Base-by-base conservation (phyloP, 2,113 vertebrate species). In the Eptesicus fuscus region DNA sequence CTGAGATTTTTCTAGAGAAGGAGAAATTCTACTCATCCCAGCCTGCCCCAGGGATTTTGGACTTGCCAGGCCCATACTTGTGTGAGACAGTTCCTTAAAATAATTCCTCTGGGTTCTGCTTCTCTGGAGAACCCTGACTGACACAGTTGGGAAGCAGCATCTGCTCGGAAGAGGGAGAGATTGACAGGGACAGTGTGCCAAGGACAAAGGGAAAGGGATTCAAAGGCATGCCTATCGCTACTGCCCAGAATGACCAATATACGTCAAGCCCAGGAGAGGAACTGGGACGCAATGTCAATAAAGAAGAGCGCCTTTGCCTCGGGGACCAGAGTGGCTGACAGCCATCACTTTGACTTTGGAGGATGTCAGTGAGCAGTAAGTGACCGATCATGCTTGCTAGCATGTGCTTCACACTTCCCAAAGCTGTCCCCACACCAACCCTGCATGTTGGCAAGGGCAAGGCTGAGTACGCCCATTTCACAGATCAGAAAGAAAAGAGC, bases 371-470 rank as follows among this genome's bases (percentile, higher is more conserved):
- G 44, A 40, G 4, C 8, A 63, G 83, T 23, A 59, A n/a, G 65
- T 56, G 44, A 20, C 69, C 0, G 0, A 13, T 9, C 18, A 2
- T 9, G 12, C 49, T 35, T 16, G 17, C 44, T 18, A 3, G 13
- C n/a, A 25, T 11, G 4, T 20, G 22, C 11, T 53, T 78, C 8
- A 28, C 37, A 10, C 25, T 40, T 40, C 40, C 61, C 80, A n/a
- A 47, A 80, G 18, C 56, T 67, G 32, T 16, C 3, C 9, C 13
- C 10, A 67, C 2, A 18, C 13, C 25, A 30, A 16, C 76, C 6
- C 44, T 83, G 49, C 51, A 3, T 16, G 32, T 1, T 35, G 84
- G 71, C 63, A 17, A 74, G 49, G n/a, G 23, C 35, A 12, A 77
- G 32, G 2, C 14, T 4, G 35, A 30, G 23, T 7, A 22, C 9